Conservation (phyloP, 2,888 invertebrate species). For the Calameuta pallipes region DNA sequence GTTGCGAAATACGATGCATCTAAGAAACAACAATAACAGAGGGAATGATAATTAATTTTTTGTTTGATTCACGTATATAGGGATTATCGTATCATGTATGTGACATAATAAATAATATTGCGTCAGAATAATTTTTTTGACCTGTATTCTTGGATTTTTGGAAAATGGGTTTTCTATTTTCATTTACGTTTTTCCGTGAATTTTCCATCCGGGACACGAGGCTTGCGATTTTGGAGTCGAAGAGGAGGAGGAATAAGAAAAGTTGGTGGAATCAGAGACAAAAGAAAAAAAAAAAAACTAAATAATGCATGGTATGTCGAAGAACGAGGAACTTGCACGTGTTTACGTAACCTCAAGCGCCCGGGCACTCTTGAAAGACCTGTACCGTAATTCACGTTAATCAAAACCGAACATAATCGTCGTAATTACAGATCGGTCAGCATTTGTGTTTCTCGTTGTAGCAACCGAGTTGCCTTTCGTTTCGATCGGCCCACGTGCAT, state of each 20-base stretch:
- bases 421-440: constrained; percentile 35
- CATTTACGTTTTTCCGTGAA: no score
- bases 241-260: no score
- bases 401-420: constrained; percentile 40
- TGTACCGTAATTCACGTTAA: constrained; percentile 21
- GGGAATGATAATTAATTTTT: neutral
- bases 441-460: neutral
- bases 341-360: constrained; percentile 1
- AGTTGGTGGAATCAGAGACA: neutral
- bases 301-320: neutral
- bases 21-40: neutral
- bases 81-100: no score
- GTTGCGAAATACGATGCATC: no score
- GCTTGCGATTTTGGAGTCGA: no score
- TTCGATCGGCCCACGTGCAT: constrained; percentile 7
- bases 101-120: no score
- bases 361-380: neutral
- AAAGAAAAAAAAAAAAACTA: neutral
- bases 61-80: no score
- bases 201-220: no score
- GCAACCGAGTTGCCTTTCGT: constrained; percentile 4
- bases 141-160: no score
- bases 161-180: no score
- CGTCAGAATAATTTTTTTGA: no score
- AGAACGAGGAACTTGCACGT: neutral